phyloP scores from a whole-genome alignment of 2,888 invertebrate species.

The Tenodera sinensis region DNA sequence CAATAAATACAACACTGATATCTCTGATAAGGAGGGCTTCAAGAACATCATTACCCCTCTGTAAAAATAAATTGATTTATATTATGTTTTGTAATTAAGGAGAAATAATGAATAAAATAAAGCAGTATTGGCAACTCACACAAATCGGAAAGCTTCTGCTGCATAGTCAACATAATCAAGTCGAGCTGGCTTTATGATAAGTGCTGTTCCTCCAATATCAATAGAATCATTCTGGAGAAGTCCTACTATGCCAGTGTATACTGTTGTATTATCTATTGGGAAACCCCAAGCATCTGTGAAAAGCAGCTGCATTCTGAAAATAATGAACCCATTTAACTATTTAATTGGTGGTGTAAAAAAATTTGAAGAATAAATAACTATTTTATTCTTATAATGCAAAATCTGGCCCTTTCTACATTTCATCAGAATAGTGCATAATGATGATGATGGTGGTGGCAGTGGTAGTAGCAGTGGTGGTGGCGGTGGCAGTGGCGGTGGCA shows the following conservation, averaged over 20 bases:
- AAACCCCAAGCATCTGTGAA: slow-evolving; percentile 15
- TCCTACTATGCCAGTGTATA: slow-evolving; percentile 11
- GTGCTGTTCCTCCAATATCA: slow-evolving; percentile 6
- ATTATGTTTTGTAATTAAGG: neutral
- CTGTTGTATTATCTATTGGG: neutral
- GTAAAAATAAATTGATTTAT: neutral
- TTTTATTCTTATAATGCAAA: no score
- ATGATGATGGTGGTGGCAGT: no score
- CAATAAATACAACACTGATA: slow-evolving; percentile 17
- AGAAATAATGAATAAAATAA: neutral
- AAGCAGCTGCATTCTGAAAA: neutral
- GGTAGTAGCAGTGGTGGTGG: no score
- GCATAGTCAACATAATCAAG: neutral
- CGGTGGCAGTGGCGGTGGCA: no score
- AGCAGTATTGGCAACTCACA: neutral
- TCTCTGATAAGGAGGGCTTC: slow-evolving; percentile 10
- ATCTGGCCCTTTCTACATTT: no score
- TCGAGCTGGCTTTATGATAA: neutral
- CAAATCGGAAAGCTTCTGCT: slow-evolving; percentile 10
- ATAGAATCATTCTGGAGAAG: neutral
- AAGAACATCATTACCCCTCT: slow-evolving; percentile 13
- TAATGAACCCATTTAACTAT: neutral
- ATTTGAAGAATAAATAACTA: no score
- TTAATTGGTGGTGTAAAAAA: no score
- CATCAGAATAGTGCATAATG: no score